phyloP scores from a whole-genome alignment of 2,888 invertebrate genomes.

The Amiota communis region DNA sequence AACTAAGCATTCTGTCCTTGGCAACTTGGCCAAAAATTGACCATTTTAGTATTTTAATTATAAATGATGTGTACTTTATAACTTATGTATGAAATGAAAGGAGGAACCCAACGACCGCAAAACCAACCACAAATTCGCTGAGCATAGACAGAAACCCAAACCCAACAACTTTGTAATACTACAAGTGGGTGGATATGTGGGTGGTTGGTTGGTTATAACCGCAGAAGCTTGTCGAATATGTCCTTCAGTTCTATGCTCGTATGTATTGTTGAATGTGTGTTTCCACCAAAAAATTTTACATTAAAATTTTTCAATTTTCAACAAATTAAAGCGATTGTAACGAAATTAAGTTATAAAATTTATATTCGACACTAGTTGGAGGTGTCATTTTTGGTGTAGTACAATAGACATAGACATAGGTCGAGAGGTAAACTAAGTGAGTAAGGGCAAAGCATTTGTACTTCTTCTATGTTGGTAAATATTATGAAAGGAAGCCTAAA shows the following conservation, averaged over 20 bases:
- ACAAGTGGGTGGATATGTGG: constrained; percentile 30
- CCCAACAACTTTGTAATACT: constrained; percentile 53
- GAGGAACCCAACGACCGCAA: constrained; percentile 55
- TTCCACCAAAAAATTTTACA: constrained; percentile 11
- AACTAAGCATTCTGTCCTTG: constrained; percentile 16
- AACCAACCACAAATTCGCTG: constrained; percentile 39
- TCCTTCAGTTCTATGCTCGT: too few species aligned
- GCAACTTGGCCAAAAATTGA: constrained; percentile 54
- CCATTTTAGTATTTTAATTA: constrained; percentile 68
- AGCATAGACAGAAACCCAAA: not conserved
- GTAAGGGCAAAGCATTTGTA: too few species aligned
- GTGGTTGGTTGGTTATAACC: not conserved
- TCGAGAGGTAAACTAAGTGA: too few species aligned
- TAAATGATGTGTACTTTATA: constrained; percentile 69
- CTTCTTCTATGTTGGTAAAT: not conserved
- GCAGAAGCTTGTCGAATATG: not conserved
- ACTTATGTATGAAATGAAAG: constrained; percentile 62
- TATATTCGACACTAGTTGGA: constrained; percentile 34
- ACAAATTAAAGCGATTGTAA: constrained; percentile 51
- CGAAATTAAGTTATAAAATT: constrained; percentile 63
- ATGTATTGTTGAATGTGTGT: too few species aligned
- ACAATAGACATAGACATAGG: too few species aligned
- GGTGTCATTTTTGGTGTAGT: not conserved
- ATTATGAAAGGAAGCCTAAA: constrained; percentile 5
- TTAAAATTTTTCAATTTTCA: constrained; percentile 27